These are phyloP conservation scores for Drosophila neotestacea DNA, from an alignment of 2,888 invertebrate species.

Conservation along the genomic window DNA sequence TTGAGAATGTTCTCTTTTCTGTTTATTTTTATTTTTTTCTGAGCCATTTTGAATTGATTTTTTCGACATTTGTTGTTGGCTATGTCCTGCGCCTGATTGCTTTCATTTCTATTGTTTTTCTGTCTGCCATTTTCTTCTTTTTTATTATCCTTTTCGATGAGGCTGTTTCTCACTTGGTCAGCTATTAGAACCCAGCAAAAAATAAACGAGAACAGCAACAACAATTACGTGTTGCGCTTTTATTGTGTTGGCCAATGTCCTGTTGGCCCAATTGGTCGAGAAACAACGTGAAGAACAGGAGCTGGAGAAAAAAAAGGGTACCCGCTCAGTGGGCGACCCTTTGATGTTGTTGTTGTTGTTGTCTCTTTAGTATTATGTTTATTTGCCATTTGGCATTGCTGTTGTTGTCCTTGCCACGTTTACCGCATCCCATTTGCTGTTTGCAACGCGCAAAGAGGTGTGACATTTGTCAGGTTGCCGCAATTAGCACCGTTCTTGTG, in stretches of 20 bases:
- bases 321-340: constrained; percentile 43
- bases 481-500: constrained; percentile 64
- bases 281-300: not conserved
- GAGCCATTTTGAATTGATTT: constrained; percentile 12
- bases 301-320: constrained; percentile 19
- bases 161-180: constrained; percentile 21
- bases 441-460: constrained; percentile 61
- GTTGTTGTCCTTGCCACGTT: constrained; percentile 37
- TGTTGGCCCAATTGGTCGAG: constrained; percentile 30
- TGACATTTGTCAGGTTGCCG: constrained; percentile 78
- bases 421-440: constrained; percentile 54
- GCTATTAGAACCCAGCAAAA: constrained; percentile 22
- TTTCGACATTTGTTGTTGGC: not conserved
- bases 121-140: not conserved
- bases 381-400: constrained; percentile 51
- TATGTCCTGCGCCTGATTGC: constrained; percentile 24
- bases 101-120: constrained; percentile 22
- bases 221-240: constrained; percentile 77
- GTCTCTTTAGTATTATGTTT: constrained; percentile 57
- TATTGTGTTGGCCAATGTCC: constrained; percentile 43
- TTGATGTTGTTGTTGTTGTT: constrained; percentile 49
- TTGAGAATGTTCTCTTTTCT: not conserved
- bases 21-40: constrained; percentile 12
- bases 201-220: constrained; percentile 21
- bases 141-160: constrained; percentile 20